Evolutionary conservation across 2,113 vertebrate species (phyloP).

Genomic region (Datnioides undecimradiatus): DNA sequence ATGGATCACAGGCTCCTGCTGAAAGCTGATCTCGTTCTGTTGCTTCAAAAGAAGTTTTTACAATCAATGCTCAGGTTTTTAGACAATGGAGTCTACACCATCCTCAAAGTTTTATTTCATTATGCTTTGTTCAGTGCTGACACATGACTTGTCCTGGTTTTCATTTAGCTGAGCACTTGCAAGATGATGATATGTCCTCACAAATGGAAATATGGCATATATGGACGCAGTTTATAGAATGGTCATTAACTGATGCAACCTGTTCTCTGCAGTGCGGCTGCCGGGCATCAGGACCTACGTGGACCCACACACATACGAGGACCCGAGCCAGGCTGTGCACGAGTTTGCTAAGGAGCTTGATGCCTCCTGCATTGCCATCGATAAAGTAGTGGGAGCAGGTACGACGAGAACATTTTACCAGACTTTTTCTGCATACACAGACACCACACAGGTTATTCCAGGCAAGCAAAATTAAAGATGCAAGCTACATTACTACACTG

Average conservation of each 20-base stretch:
- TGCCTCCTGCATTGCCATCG: slow-evolving; percentile 87
- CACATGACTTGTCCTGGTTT: not conserved
- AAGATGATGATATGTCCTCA: not conserved
- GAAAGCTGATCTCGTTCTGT: not conserved
- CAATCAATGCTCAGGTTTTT: not conserved
- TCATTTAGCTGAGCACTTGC: not conserved
- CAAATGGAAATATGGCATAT: no score
- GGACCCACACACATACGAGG: slow-evolving; percentile 88
- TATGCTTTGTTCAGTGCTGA: not conserved
- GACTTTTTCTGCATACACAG: not conserved
- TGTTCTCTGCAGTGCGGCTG: slow-evolving; percentile 81
- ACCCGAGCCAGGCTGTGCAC: slow-evolving; percentile 88
- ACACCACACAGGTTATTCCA: not conserved
- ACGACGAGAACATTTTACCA: slow-evolving; percentile 32
- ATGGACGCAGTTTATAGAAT: not conserved
- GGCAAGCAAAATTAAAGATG: not conserved
- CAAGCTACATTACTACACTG: not conserved
- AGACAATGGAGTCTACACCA: not conserved
- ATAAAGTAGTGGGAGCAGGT: slow-evolving; percentile 90
- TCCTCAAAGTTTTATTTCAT: slow-evolving; percentile 7
- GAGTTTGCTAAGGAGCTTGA: slow-evolving; percentile 88
- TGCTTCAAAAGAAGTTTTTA: not conserved
- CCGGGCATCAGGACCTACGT: slow-evolving; percentile 88
- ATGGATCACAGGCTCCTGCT: not conserved
- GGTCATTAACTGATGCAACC: slow-evolving; percentile 6